Percentiles rank a stretch among this genome's conserved stretches.
Evolutionary conservation across 2,113 vertebrate genomes (phyloP).

Genomic region (Odocoileus hemionus): DNA sequence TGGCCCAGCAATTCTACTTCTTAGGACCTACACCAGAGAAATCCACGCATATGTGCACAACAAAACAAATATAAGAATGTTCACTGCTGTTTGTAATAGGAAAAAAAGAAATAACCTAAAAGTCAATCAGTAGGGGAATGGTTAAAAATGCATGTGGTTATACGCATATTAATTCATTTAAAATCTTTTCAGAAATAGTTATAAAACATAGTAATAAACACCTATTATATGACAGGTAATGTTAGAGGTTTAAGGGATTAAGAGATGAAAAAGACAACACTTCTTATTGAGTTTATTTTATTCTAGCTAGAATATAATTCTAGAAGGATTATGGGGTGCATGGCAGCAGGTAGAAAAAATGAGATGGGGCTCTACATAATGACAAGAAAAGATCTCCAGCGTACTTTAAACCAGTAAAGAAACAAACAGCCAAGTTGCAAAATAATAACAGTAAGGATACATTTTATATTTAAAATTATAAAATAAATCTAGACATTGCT

Average conservation of each 20-base stretch:
- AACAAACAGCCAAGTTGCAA: neutral
- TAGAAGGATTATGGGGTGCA: neutral
- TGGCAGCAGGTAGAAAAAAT: neutral
- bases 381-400: neutral
- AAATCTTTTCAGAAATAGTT: neutral
- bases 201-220: conserved; percentile 72
- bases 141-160: neutral
- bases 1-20: neutral
- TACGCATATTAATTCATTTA: neutral
- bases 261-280: neutral
- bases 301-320: neutral
- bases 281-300: neutral
- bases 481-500: neutral
- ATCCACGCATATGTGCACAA: neutral
- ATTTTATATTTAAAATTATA: neutral
- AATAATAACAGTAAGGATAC: neutral
- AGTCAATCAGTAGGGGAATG: neutral
- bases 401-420: neutral
- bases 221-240: neutral
- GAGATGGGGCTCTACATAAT: neutral
- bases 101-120: neutral
- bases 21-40: neutral
- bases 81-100: neutral
- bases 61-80: neutral
- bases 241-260: neutral